Percentiles rank a stretch among this genome's conserved stretches.
Evolutionary conservation across 2,797 vertebrate species (phyloP).

Genomic region (Erethizon dorsatum): DNA sequence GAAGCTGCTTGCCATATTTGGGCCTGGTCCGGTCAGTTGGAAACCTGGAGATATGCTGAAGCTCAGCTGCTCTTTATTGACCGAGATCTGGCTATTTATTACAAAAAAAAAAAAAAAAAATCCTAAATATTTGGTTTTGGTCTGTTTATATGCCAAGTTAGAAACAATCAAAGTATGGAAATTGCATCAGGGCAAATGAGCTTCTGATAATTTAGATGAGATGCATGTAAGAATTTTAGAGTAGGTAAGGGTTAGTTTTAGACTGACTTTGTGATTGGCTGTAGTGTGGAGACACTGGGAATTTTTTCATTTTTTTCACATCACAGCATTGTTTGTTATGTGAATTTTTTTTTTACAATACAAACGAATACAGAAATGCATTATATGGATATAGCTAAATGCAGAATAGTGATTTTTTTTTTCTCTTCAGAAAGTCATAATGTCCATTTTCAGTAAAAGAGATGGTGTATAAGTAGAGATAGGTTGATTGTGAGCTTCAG

Average conservation of each 20-base stretch:
- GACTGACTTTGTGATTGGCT: not conserved
- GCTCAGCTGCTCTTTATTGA: not conserved
- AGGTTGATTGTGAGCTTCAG: conserved; percentile 87
- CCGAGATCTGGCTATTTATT: not conserved
- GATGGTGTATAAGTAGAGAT: not conserved
- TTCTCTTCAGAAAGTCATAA: not conserved
- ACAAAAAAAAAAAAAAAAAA: not conserved
- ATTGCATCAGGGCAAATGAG: not conserved
- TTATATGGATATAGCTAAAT: conserved; percentile 96
- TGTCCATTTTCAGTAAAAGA: conserved; percentile 2
- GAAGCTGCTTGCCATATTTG: not conserved
- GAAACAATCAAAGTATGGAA: not conserved
- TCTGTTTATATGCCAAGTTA: not conserved
- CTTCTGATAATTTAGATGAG: not conserved
- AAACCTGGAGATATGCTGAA: not conserved
- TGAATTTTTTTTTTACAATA: not conserved
- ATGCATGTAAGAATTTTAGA: not conserved
- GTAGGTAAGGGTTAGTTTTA: not conserved
- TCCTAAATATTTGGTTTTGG: not conserved
- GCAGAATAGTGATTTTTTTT: conserved; percentile 89
- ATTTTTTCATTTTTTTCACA: not conserved
- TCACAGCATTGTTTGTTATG: not conserved
- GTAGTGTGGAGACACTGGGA: not conserved
- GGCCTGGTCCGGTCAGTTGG: not conserved
- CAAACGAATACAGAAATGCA: conserved; percentile 95